These are phyloP conservation scores for Octodonta nipae DNA, from an alignment of 2,888 invertebrate species.

Conservation along the genomic window DNA sequence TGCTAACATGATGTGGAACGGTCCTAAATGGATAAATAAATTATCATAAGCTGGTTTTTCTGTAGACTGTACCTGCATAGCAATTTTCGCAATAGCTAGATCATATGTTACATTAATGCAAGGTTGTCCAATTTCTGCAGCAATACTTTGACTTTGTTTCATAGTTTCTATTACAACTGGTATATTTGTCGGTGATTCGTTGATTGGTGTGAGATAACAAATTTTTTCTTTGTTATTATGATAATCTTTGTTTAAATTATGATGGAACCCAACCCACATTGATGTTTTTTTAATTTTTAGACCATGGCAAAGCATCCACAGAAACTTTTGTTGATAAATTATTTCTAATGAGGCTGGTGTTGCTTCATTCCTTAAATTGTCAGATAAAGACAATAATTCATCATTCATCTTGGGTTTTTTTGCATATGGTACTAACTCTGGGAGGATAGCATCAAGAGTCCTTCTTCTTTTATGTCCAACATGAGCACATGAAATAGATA, in stretches of 20 bases:
- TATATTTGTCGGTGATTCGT: constrained; percentile 21
- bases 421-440: not conserved
- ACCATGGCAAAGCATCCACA: constrained; percentile 6
- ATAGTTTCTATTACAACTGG: constrained; percentile 21
- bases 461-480: not conserved
- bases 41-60: constrained; percentile 17
- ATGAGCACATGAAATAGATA: no score
- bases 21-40: constrained; percentile 26
- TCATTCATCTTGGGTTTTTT: not conserved
- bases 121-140: constrained; percentile 14
- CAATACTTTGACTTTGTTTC: constrained; percentile 15
- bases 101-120: constrained; percentile 21
- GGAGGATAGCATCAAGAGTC: constrained; percentile 2
- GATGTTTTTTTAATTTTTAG: constrained; percentile 5
- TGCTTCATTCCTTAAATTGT: no score
- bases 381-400: constrained; percentile 4
- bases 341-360: not conserved
- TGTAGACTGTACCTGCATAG: constrained; percentile 14
- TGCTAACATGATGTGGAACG: constrained; percentile 19
- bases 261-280: constrained; percentile 24
- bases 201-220: constrained; percentile 20
- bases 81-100: constrained; percentile 20
- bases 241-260: constrained; percentile 13
- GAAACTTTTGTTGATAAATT: no score
- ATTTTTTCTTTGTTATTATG: constrained; percentile 17